A percentile compares a stretch with the other conserved stretches of the same genome.
phyloP scores from a whole-genome alignment of 2,113 vertebrate genomes.

The Anhinga rufa region DNA sequence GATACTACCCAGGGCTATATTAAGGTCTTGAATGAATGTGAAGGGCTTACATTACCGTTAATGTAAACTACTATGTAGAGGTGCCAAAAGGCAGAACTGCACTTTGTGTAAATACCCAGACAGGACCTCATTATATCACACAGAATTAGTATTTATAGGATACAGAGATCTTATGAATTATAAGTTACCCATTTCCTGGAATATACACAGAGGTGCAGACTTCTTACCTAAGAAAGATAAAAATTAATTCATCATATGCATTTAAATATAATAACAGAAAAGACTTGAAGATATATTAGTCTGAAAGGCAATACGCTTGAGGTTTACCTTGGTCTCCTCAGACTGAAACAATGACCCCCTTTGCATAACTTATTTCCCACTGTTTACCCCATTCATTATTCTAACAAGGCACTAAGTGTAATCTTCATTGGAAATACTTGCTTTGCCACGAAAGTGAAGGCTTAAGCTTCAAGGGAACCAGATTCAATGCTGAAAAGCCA shows the following conservation, averaged over 20 bases:
- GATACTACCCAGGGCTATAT: slow-evolving; percentile 53
- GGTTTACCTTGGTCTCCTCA: neutral
- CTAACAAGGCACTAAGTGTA: neutral
- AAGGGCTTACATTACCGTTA: slow-evolving; percentile 23
- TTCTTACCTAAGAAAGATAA: neutral
- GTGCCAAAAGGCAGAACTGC: neutral
- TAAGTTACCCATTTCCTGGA: neutral
- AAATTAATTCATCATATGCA: neutral
- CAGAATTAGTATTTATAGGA: slow-evolving; percentile 22
- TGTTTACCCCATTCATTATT: slow-evolving; percentile 20
- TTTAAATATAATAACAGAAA: neutral
- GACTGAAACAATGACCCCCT: neutral
- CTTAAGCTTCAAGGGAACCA: neutral
- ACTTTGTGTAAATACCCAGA: slow-evolving; percentile 20
- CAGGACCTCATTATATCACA: slow-evolving; percentile 16
- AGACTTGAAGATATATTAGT: neutral
- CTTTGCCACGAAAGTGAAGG: neutral
- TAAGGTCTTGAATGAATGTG: slow-evolving; percentile 38
- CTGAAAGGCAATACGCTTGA: neutral
- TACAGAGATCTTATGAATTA: neutral
- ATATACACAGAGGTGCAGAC: neutral
- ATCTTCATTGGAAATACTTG: neutral
- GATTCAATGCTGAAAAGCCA: neutral
- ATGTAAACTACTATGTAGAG: slow-evolving; percentile 12
- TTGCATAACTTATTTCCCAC: neutral